These are phyloP conservation scores for Pipistrellus kuhlii DNA, from an alignment of 2,797 vertebrate genomes.

Conservation along the genomic window DNA sequence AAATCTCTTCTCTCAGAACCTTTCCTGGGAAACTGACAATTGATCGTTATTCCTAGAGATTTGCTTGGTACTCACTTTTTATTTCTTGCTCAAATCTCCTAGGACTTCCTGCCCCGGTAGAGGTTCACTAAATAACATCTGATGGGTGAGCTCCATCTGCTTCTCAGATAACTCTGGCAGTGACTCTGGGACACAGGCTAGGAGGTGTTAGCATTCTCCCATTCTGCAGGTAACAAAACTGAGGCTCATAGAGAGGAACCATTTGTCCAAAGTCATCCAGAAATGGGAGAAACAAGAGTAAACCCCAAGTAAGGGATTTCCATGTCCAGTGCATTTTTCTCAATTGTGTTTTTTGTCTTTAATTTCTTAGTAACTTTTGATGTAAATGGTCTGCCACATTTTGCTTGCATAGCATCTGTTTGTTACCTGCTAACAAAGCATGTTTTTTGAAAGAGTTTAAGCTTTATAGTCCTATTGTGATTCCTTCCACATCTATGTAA, in stretches of 20 bases:
- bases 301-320: neutral
- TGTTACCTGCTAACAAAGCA: neutral
- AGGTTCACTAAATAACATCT: neutral
- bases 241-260: neutral
- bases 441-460: neutral
- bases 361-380: neutral
- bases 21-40: constrained; percentile 5
- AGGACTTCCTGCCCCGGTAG: neutral
- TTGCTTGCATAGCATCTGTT: neutral
- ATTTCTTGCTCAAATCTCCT: neutral
- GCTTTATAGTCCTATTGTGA: neutral
- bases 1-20: neutral
- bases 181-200: neutral
- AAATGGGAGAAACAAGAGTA: neutral
- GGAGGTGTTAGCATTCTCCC: neutral
- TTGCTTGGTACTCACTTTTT: neutral
- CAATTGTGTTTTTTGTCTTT: neutral
- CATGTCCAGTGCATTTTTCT: neutral
- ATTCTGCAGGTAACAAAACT: neutral
- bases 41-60: neutral
- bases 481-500: neutral
- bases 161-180: neutral
- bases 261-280: neutral
- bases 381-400: neutral
- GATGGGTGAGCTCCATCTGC: fast-evolving